phyloP scores from a whole-genome alignment of 2,113 vertebrate species.

The Cygnus atratus region DNA sequence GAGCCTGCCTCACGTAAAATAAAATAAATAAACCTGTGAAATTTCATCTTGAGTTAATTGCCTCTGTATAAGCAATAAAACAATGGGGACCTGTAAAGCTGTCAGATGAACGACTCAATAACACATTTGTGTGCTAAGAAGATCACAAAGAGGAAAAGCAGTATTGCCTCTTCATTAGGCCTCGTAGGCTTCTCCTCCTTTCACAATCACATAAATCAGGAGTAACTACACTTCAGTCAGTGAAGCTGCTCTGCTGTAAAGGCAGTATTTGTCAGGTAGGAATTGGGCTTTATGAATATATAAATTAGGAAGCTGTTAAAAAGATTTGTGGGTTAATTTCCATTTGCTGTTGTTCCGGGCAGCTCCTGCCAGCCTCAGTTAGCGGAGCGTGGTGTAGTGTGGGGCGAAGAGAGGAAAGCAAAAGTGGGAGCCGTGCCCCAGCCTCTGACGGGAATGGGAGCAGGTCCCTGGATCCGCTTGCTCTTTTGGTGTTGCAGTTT shows the following conservation, averaged over 20 bases:
- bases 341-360: slow-evolving; percentile 21
- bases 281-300: background rate
- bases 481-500: background rate
- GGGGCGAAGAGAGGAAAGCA: background rate
- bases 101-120: slow-evolving; percentile 1
- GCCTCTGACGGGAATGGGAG: background rate
- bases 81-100: background rate
- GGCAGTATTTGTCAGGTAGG: background rate
- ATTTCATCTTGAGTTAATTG: slow-evolving; percentile 17
- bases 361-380: background rate
- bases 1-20: background rate
- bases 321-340: slow-evolving; percentile 42
- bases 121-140: background rate
- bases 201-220: slow-evolving; percentile 3
- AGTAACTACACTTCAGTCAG: slow-evolving; percentile 25
- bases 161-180: slow-evolving; percentile 20
- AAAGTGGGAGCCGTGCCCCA: background rate
- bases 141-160: background rate
- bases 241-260: background rate
- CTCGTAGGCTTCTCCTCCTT: background rate
- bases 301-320: slow-evolving; percentile 14
- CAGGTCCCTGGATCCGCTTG: background rate
- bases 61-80: background rate
- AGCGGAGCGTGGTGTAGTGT: background rate
- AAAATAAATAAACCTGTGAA: background rate